phyloP scores from a whole-genome alignment of 2,797 vertebrate species.

The Nannoperca australis region DNA sequence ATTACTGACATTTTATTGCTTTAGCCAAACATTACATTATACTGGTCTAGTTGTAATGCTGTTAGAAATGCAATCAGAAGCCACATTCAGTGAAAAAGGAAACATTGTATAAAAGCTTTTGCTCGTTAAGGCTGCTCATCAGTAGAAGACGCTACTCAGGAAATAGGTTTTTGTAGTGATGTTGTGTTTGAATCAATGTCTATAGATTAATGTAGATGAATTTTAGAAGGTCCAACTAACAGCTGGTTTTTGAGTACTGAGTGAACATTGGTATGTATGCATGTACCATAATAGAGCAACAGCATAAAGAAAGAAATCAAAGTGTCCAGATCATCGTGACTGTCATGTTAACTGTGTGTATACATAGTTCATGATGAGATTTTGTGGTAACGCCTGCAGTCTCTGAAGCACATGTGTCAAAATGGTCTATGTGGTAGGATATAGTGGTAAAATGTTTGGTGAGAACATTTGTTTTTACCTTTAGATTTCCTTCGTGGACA shows the following conservation, averaged over 20 bases:
- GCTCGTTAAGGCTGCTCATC: background rate
- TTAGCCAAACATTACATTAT: background rate
- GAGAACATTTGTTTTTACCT: constrained; percentile 63
- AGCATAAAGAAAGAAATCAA: background rate
- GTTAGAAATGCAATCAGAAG: background rate
- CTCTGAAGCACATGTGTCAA: background rate
- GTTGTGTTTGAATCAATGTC: background rate
- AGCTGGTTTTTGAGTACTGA: background rate
- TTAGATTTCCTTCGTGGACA: constrained; percentile 75
- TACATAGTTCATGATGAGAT: background rate
- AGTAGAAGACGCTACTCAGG: background rate
- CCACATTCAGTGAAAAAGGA: background rate
- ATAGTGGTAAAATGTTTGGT: background rate
- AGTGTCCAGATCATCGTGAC: background rate
- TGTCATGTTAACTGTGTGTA: background rate
- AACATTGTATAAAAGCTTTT: background rate
- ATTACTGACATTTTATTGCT: background rate
- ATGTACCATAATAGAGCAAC: background rate
- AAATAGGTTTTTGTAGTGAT: background rate
- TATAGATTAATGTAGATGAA: background rate
- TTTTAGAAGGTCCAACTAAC: background rate
- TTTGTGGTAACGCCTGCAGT: constrained; percentile 4
- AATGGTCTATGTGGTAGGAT: background rate
- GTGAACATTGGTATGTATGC: background rate
- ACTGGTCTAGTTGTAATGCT: background rate